Percentiles rank a stretch among this genome's conserved stretches.
These are phyloP conservation scores for Equus przewalskii DNA, from an alignment of 2,113 vertebrate species.

Conservation along the genomic window DNA sequence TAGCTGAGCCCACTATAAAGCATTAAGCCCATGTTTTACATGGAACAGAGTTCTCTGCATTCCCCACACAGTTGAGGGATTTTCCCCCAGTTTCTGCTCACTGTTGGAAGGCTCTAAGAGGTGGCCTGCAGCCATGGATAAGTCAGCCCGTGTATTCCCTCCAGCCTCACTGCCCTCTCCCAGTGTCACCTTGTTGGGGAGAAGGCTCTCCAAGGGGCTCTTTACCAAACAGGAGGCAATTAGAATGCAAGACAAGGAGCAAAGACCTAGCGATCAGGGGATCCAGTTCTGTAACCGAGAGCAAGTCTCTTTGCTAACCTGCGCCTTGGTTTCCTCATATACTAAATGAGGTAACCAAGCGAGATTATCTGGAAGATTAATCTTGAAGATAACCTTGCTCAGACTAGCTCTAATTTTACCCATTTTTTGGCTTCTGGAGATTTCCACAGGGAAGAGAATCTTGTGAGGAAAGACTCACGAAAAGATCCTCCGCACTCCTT, in stretches of 20 bases:
- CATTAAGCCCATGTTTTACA: background rate
- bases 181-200: background rate
- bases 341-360: background rate
- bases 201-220: background rate
- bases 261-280: background rate
- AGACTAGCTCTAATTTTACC: background rate
- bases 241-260: background rate
- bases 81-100: background rate
- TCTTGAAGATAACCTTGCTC: background rate
- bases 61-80: background rate
- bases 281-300: background rate
- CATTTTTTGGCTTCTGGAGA: background rate
- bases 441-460: background rate
- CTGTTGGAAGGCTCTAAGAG: background rate
- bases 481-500: background rate
- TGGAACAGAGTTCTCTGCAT: background rate
- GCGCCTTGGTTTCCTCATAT: background rate
- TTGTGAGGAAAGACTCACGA: background rate
- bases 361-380: background rate
- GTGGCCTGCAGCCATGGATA: background rate
- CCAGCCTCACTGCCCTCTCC: too few relatives aligned
- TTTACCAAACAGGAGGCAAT: background rate
- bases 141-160: background rate
- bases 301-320: background rate
- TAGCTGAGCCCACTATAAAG: conserved; percentile 50